These are phyloP conservation scores for Bos indicus DNA, from an alignment of 2,113 vertebrate species.

Conservation along the genomic window DNA sequence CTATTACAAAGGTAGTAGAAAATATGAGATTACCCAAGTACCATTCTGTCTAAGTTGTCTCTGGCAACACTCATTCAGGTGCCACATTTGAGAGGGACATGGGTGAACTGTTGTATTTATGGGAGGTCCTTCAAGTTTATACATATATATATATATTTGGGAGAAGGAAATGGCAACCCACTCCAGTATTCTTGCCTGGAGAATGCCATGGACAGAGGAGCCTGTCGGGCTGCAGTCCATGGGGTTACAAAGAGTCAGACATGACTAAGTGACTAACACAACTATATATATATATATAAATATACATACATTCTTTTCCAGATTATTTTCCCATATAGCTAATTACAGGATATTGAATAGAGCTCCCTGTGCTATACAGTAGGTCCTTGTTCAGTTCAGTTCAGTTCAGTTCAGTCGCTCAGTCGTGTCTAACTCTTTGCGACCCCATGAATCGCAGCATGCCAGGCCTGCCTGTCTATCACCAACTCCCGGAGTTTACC, in stretches of 20 bases:
- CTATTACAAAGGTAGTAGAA: neutral
- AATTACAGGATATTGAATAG: neutral
- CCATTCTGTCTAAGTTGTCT: neutral
- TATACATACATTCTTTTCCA: neutral
- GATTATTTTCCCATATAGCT: neutral
- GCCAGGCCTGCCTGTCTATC: no score
- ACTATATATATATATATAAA: neutral
- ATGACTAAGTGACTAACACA: neutral
- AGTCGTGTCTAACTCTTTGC: rapidly evolving
- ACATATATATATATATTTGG: neutral
- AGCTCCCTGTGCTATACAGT: neutral
- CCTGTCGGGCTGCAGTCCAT: neutral
- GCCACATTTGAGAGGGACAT: neutral
- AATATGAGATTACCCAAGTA: neutral
- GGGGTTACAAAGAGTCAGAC: neutral
- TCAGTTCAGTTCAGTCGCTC: neutral
- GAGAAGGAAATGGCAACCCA: neutral
- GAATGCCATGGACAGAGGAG: neutral
- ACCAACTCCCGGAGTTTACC: no score
- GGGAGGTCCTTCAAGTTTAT: neutral
- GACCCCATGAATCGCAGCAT: no score
- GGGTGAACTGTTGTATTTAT: neutral
- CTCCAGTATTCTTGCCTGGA: neutral
- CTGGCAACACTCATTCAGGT: neutral
- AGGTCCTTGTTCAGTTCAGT: neutral